A percentile compares a stretch with the other conserved stretches of the same genome.
These are phyloP conservation scores for Baccha elongata DNA, from an alignment of 2,888 invertebrate species.

Conservation along the genomic window DNA sequence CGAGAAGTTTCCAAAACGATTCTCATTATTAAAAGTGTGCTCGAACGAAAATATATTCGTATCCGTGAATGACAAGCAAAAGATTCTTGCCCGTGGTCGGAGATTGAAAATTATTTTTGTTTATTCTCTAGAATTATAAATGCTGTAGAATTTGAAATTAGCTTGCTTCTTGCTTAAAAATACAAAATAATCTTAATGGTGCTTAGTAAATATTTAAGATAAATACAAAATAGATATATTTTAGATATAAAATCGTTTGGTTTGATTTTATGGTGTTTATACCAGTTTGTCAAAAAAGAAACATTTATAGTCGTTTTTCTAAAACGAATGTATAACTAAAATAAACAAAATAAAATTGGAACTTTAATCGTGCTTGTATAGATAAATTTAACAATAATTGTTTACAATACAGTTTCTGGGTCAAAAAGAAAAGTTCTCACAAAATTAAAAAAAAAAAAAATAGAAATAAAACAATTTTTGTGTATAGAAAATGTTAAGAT, in stretches of 20 bases:
- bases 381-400: not conserved
- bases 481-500: too few relatives aligned
- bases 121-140: constrained; percentile 1
- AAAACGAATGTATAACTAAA: constrained; percentile 18
- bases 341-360: constrained; percentile 8
- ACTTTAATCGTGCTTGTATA: constrained; percentile 6
- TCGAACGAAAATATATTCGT: constrained; percentile 11
- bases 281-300: constrained; percentile 14
- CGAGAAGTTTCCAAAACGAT: constrained; percentile 32
- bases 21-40: constrained; percentile 31
- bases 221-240: constrained; percentile 40
- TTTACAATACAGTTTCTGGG: not conserved
- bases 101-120: constrained; percentile 27
- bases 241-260: constrained; percentile 24
- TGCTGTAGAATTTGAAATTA: constrained; percentile 56
- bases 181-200: constrained; percentile 65
- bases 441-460: not conserved
- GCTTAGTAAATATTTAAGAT: constrained; percentile 58
- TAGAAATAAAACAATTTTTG: too few relatives aligned
- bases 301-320: constrained; percentile 9
- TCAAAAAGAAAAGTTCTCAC: not conserved
- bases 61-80: constrained; percentile 45
- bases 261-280: constrained; percentile 41
- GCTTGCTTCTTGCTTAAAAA: constrained; percentile 53
- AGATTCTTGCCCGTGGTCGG: constrained; percentile 65